phyloP scores from a whole-genome alignment of 2,888 invertebrate genomes.

The Perdita meconis region DNA sequence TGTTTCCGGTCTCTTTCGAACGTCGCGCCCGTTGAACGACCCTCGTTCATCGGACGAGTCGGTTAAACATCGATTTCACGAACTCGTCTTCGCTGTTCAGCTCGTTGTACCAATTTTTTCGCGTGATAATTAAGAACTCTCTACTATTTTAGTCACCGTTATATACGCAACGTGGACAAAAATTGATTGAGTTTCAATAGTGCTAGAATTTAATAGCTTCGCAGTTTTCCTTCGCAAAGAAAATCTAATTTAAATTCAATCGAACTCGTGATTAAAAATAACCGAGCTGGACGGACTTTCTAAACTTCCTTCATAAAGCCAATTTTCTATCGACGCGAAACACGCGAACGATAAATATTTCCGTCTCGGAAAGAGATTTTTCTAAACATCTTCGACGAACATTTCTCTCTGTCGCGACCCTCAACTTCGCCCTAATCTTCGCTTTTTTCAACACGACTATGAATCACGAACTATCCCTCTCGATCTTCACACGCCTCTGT shows the following conservation, averaged over 20 bases:
- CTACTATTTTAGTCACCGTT: background rate
- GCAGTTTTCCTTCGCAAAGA: background rate
- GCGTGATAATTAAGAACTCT: background rate
- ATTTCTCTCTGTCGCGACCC: slow-evolving; percentile 10
- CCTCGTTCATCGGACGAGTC: background rate
- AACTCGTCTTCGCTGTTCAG: background rate
- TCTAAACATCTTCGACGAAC: background rate
- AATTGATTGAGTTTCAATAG: slow-evolving; percentile 6
- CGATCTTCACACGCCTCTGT: slow-evolving; percentile 2
- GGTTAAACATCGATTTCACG: background rate
- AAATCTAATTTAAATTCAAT: too few species aligned
- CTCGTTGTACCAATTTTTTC: background rate
- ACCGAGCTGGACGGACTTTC: slow-evolving; percentile 16
- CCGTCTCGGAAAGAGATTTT: background rate
- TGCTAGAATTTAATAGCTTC: background rate
- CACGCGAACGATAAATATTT: background rate
- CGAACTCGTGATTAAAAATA: slow-evolving; percentile 29
- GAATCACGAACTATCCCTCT: slow-evolving; percentile 5
- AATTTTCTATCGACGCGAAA: too few species aligned
- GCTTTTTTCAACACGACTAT: slow-evolving; percentile 25
- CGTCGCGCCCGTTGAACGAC: background rate
- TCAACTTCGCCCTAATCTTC: slow-evolving; percentile 24
- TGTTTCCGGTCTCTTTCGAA: slow-evolving; percentile 30
- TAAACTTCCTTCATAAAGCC: slow-evolving; percentile 12
- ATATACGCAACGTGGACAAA: background rate